Conservation (phyloP, 2,888 invertebrate genomes). For the Ethmia dodecea region DNA sequence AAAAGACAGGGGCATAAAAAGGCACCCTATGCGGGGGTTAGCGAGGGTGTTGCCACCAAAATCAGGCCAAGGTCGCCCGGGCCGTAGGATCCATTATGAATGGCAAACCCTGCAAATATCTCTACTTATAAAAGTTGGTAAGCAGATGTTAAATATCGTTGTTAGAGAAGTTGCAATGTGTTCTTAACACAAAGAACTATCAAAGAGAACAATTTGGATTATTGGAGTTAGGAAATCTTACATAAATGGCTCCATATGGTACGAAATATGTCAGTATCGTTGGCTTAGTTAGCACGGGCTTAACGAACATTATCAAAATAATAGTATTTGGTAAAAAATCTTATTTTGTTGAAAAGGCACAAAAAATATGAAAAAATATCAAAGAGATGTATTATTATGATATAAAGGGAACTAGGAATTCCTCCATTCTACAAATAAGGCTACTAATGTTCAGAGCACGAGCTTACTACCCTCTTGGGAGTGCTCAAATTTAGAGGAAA, state of each 20-base stretch:
- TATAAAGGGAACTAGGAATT: too few relatives aligned
- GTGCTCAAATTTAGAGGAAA: slow-evolving; percentile 13
- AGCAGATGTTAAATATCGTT: too few relatives aligned
- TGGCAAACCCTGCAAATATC: slow-evolving; percentile 9
- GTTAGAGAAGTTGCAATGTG: background rate
- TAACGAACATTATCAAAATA: too few relatives aligned
- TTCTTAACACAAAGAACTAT: background rate
- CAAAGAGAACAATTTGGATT: background rate
- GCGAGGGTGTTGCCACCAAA: slow-evolving; percentile 9
- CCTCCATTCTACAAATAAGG: too few relatives aligned
- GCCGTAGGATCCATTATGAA: slow-evolving; percentile 3
- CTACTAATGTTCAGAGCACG: slow-evolving; percentile 3
- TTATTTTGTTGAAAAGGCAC: too few relatives aligned
- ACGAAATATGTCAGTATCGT: too few relatives aligned
- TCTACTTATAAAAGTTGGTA: too few relatives aligned
- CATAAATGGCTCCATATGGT: too few relatives aligned
- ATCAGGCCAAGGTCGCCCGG: slow-evolving; percentile 22
- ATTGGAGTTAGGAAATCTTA: background rate
- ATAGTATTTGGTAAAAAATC: too few relatives aligned
- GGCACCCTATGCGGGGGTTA: background rate
- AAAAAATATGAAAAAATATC: too few relatives aligned
- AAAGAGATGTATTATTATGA: too few relatives aligned
- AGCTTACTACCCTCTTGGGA: slow-evolving; percentile 9
- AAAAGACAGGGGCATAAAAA: slow-evolving; percentile 14
- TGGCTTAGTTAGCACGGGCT: too few relatives aligned